phyloP scores from a whole-genome alignment of 2,797 vertebrate genomes.

The Pitangus sulphuratus region DNA sequence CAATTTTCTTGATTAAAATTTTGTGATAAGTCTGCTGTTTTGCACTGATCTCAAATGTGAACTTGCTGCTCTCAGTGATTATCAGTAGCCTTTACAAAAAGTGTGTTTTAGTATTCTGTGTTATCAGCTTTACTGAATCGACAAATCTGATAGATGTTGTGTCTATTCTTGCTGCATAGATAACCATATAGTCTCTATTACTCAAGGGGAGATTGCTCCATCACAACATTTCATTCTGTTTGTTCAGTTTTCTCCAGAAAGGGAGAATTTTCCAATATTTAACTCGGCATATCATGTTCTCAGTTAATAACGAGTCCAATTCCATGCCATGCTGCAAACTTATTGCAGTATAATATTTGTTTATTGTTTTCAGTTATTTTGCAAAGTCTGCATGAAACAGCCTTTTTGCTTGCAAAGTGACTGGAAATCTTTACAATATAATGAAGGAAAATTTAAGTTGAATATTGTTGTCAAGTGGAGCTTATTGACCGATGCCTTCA shows the following conservation, averaged over 20 bases:
- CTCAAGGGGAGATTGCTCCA: background rate
- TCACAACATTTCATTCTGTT: background rate
- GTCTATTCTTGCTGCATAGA: background rate
- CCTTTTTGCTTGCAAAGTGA: background rate
- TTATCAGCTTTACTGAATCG: background rate
- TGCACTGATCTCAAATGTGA: background rate
- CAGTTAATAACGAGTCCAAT: background rate
- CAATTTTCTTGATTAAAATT: background rate
- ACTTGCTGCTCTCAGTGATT: background rate
- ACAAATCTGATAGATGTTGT: background rate
- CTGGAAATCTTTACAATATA: background rate
- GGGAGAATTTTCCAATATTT: background rate
- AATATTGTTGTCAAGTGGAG: background rate
- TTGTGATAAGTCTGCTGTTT: background rate
- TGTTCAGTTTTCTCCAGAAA: background rate
- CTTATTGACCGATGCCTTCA: background rate
- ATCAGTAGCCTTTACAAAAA: background rate
- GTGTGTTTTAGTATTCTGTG: background rate
- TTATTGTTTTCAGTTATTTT: background rate
- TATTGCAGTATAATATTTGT: rapidly evolving
- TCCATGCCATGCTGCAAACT: background rate
- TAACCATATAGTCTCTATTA: background rate
- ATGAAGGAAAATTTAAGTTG: background rate
- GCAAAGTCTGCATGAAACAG: background rate
- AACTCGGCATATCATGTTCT: background rate